Percentiles rank a stretch among this genome's conserved stretches.
Conservation (phyloP, 2,888 invertebrate genomes). For the Taenaris catops region DNA sequence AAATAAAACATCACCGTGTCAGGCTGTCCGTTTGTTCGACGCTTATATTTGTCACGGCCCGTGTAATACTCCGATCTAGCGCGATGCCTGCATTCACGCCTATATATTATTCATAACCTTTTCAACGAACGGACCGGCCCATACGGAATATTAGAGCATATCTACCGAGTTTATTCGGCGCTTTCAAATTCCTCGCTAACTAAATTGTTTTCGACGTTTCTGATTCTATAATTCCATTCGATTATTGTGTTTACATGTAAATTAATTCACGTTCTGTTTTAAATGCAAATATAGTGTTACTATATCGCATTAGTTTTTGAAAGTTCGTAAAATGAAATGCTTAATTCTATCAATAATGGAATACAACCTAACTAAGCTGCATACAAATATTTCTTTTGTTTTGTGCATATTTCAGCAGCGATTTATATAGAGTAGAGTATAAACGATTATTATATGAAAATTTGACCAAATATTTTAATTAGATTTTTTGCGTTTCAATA, state of each 20-base stretch:
- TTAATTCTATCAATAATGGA: too few species aligned
- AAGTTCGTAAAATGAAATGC: too few species aligned
- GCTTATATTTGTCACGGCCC: constrained; percentile 43
- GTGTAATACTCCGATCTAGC: constrained; percentile 47
- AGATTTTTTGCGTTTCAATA: too few species aligned
- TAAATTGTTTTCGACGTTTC: constrained; percentile 59
- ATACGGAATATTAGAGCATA: constrained; percentile 75
- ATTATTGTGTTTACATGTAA: constrained; percentile 17
- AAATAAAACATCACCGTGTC: constrained; percentile 28
- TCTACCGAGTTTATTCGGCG: constrained; percentile 48
- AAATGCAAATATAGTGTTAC: too few species aligned
- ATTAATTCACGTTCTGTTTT: too few species aligned
- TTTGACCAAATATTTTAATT: too few species aligned
- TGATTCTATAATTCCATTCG: constrained; percentile 27
- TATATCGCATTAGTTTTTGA: too few species aligned
- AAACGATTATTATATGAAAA: too few species aligned
- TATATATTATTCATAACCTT: constrained; percentile 72
- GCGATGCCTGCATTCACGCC: constrained; percentile 42
- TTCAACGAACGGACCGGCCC: constrained; percentile 59
- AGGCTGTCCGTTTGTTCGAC: constrained; percentile 34
- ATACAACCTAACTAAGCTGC: too few species aligned
- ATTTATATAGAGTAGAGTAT: too few species aligned
- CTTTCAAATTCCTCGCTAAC: constrained; percentile 66
- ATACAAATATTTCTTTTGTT: too few species aligned
- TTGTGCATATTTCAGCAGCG: too few species aligned